These are phyloP conservation scores for Ceratitis capitata DNA, from an alignment of 1,140 invertebrate genomes.

Conservation along the genomic window DNA sequence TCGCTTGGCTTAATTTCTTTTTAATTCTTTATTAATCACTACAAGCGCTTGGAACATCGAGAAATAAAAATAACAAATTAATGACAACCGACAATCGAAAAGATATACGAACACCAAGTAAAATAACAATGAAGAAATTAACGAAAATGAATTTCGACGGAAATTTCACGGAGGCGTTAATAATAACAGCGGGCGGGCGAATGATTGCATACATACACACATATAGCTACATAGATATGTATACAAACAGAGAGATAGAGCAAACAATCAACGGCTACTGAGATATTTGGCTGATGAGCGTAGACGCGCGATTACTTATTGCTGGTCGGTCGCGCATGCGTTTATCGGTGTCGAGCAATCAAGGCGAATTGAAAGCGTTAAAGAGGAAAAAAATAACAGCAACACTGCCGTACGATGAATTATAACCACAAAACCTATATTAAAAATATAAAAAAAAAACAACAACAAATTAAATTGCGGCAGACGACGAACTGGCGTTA, in stretches of 20 bases:
- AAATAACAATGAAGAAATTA: slow-evolving; percentile 35
- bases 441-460: background rate
- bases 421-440: background rate
- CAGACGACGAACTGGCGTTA: slow-evolving; percentile 11
- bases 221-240: background rate
- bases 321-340: slow-evolving; percentile 25
- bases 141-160: slow-evolving; percentile 33
- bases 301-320: background rate
- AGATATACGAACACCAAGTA: background rate
- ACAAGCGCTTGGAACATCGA: background rate
- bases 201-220: background rate
- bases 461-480: slow-evolving; percentile 18
- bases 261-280: background rate
- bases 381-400: background rate
- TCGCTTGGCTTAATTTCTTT: slow-evolving; percentile 32
- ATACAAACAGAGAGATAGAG: too few relatives aligned
- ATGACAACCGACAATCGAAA: background rate
- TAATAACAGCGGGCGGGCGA: slow-evolving; percentile 20
- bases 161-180: slow-evolving; percentile 37
- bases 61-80: background rate
- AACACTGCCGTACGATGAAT: background rate
- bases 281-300: slow-evolving; percentile 25
- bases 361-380: slow-evolving; percentile 8
- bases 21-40: slow-evolving; percentile 32
- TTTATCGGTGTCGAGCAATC: slow-evolving; percentile 20